Conservation (phyloP, 1,140 invertebrate genomes). For the Drosophila pseudoananassae region DNA sequence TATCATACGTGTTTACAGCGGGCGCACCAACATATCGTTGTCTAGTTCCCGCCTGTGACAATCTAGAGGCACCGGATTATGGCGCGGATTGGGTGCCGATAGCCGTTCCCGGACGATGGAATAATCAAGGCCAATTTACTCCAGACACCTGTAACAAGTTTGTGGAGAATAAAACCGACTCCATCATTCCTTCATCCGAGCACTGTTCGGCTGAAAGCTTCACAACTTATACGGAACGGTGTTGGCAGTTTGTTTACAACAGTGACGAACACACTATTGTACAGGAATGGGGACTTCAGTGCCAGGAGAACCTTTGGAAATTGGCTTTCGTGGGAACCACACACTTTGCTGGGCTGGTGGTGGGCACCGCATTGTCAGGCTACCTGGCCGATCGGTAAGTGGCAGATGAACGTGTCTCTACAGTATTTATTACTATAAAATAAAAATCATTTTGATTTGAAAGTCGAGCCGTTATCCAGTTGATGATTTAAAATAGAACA, state of each 20-base stretch:
- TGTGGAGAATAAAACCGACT: constrained; percentile 15
- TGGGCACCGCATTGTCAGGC: constrained; percentile 86
- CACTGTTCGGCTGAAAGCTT: constrained; percentile 76
- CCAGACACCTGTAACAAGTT: constrained; percentile 67
- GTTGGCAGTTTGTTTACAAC: constrained; percentile 85
- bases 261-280: constrained; percentile 85
- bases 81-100: constrained; percentile 83
- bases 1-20: constrained; percentile 87
- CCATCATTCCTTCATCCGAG: background rate
- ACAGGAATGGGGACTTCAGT: constrained; percentile 86
- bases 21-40: constrained; percentile 85
- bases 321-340: constrained; percentile 87
- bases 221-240: constrained; percentile 67
- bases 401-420: too few relatives aligned
- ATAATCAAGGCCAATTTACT: constrained; percentile 65
- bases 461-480: too few relatives aligned
- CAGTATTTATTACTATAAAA: too few relatives aligned
- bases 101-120: constrained; percentile 83
- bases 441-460: too few relatives aligned
- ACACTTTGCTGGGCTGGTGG: constrained; percentile 87
- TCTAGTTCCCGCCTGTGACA: constrained; percentile 85
- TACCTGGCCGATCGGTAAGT: constrained; percentile 86
- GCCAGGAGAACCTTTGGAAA: constrained; percentile 87
- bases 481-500: too few relatives aligned
- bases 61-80: constrained; percentile 65